Base-by-base conservation (phyloP, 2,888 invertebrate species). In the Creontiades dilutus region DNA sequence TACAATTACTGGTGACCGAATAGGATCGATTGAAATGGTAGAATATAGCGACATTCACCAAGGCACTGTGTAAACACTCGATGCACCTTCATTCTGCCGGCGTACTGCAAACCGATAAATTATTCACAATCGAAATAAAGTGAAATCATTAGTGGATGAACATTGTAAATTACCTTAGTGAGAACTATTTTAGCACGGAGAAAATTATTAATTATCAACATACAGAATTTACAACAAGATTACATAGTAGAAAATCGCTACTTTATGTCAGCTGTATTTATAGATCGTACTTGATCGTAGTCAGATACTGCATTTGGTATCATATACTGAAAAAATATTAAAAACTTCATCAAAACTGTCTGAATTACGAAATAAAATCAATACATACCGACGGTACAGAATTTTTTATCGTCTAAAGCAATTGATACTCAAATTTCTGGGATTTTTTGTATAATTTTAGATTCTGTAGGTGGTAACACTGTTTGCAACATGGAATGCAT, bases 61-160 rank as follows among this genome's bases (percentile, higher is more conserved):
- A 91, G 91, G 90, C 91, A 92, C 92, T 91, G 91, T 92, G 91
- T 92, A 92, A 92, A 92, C 92, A 92, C 91, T 91, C 90, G 90
- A 90, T 91, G 89, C 86, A 88, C 68, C 16, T 85, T 61, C 52
- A 27, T 23, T 57, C 78, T 52, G 88, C 88, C 88, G 88, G 88
- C 88, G 88, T 16, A 76, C 23, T 55, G 48, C 19, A 28, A 14
- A 47, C 81, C 55, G 89, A 57, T 23, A 57, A 86, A 90, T 57
- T 19, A 68, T 19, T 68, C 23, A 23, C 68, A 23, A 23, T 23
- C 23, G 23, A 9, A 27, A 13, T 68, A 68, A 68, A 68, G 2
- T 68, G 3, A 27, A 68, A 68, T 68, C 9, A 23, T 68, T 23
- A 3, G 27, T 13, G 68, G 12, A 23, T 68, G 68, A 23, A 90